A percentile compares a stretch with the other conserved stretches of the same genome.
phyloP scores from a whole-genome alignment of 2,888 invertebrate species.

The Leistus spinibarbis region DNA sequence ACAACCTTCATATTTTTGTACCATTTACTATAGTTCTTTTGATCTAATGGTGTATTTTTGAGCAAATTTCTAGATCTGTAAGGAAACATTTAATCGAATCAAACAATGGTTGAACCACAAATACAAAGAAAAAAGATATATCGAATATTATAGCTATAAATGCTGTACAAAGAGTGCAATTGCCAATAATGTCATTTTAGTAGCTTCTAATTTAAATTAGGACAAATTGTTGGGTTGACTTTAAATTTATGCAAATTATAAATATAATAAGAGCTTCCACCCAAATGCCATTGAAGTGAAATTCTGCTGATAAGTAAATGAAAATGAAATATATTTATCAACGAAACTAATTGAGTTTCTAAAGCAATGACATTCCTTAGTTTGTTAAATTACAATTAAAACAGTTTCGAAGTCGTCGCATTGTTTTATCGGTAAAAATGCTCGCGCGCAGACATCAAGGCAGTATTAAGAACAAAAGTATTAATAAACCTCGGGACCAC shows the following conservation, averaged over 20 bases:
- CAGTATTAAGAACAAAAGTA: neutral
- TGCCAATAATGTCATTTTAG: no score
- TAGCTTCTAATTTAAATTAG: no score
- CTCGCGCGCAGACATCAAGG: neutral
- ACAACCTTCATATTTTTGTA: neutral
- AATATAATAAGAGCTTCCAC: neutral
- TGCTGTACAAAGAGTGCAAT: no score
- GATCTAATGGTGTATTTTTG: no score
- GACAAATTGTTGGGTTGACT: no score
- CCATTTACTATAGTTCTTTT: no score
- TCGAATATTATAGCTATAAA: no score
- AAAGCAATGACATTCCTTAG: neutral
- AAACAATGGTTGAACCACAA: no score
- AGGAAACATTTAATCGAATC: no score
- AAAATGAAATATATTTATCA: neutral
- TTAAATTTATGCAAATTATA: no score
- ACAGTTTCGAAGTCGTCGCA: neutral
- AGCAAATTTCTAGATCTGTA: no score
- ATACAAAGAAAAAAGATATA: no score
- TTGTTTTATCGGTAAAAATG: constrained; percentile 4
- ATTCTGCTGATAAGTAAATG: neutral
- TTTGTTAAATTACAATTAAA: neutral
- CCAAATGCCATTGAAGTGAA: neutral
- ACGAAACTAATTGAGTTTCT: neutral
- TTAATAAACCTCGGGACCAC: constrained; percentile 13